phyloP scores from a whole-genome alignment of 1,140 invertebrate species.

The Brachionus angularis region DNA sequence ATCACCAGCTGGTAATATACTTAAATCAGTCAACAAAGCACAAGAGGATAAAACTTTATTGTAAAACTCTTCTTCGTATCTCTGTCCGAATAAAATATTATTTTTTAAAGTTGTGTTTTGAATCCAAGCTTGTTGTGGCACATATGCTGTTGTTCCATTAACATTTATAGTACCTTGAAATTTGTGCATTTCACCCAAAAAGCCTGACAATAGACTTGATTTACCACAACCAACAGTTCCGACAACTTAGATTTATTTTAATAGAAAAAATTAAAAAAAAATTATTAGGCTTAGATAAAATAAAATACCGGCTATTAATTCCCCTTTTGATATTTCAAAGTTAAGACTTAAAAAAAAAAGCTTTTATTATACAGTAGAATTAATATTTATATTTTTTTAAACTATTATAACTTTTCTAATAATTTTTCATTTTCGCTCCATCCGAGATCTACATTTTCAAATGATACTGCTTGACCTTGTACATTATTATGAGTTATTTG shows the following conservation, averaged over 20 bases:
- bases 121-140: conserved; percentile 67
- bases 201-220: conserved; percentile 76
- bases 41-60: conserved; percentile 56
- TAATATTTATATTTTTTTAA: background rate
- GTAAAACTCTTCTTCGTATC: conserved; percentile 61
- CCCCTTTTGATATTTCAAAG: conserved; percentile 39
- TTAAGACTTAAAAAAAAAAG: background rate
- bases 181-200: conserved; percentile 83
- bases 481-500: background rate
- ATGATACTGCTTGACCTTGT: background rate
- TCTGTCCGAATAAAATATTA: conserved; percentile 66
- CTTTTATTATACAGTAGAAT: background rate
- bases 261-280: background rate
- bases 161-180: conserved; percentile 71
- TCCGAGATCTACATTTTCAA: conserved; percentile 17
- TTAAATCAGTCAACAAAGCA: conserved; percentile 53
- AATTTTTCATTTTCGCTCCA: conserved; percentile 29
- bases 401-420: conserved; percentile 21
- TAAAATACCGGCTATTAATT: conserved; percentile 7
- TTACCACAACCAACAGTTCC: conserved; percentile 84
- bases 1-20: conserved; percentile 44
- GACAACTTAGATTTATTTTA: conserved; percentile 70
- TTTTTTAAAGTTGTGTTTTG: conserved; percentile 65
- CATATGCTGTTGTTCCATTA: conserved; percentile 68
- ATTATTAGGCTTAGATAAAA: too few species aligned